Evolutionary conservation across 2,888 invertebrate species (phyloP).

Genomic region (Chymomyza fuscimana): DNA sequence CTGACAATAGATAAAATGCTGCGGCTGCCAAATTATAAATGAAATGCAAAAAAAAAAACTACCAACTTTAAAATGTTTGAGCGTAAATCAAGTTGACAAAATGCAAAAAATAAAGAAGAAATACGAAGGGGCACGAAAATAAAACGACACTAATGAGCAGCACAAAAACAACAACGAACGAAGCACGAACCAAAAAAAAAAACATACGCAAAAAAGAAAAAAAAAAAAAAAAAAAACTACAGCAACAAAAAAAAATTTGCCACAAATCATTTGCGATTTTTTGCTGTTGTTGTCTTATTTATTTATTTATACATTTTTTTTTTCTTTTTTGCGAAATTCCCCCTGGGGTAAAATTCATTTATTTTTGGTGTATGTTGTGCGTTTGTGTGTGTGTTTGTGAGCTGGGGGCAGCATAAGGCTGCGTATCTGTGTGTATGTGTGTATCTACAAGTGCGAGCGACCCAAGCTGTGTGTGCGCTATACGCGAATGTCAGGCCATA

Average conservation of each 20-base stretch:
- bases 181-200: constrained; percentile 21
- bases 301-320: background rate
- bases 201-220: constrained; percentile 29
- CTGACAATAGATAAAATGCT: constrained; percentile 15
- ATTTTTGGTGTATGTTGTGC: constrained; percentile 40
- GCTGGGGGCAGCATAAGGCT: constrained; percentile 14
- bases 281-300: constrained; percentile 26
- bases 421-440: constrained; percentile 49
- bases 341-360: constrained; percentile 68
- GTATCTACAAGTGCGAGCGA: constrained; percentile 55
- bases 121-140: constrained; percentile 15
- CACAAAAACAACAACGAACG: constrained; percentile 10
- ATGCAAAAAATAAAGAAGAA: constrained; percentile 42
- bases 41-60: constrained; percentile 17
- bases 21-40: constrained; percentile 10
- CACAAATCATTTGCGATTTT: constrained; percentile 71
- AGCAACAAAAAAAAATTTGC: constrained; percentile 48
- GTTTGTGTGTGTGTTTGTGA: constrained; percentile 9
- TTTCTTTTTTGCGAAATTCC: constrained; percentile 56
- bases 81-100: constrained; percentile 71
- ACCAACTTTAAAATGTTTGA: constrained; percentile 51
- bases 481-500: constrained; percentile 64
- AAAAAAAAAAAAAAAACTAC: too few relatives aligned
- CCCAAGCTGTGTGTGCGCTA: constrained; percentile 29
- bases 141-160: constrained; percentile 66